Evolutionary conservation across 2,888 invertebrate genomes (phyloP), one percentile per base, ranked within the genome.

Genomic region (Eubasilissa splendida): DNA sequence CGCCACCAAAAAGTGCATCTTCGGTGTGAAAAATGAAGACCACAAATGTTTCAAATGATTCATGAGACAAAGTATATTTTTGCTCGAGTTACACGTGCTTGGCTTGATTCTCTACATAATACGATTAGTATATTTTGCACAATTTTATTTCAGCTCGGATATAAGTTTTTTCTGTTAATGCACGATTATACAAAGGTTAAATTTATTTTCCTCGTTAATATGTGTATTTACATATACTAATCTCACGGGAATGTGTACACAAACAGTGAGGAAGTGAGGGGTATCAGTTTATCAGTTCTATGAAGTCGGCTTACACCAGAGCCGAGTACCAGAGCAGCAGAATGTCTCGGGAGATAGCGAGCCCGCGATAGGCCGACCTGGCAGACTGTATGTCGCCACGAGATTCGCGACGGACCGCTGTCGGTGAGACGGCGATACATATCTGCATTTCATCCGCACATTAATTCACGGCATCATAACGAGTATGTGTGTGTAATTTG

Each of bases 301-400:
- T 10, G 31, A 31, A n/a, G 11, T 33, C 66, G 42, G 50, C 53
- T 71, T 70, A 70, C 54, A 54, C 22, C 22, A 22, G 22, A 22
- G 1, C 12, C 42, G 50, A 11, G 66, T 77, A 31, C 78, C 56
- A 54, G 75, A 42, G 11, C 22, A 56, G 65, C 58, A 79, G 66
- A 66, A 63, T 33, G 42, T 50, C 33, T 9, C 53, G 22, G 66
- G 63, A 80, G 80, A 80, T 80, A 80, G 71, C 56, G 42, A 76
- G 65, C 33, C 58, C 54, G 14, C 58, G 71, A 63, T 80, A 53
- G 74, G 53, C 50, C 56, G 68, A 56, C 59, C 53, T 59, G 68
- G 77, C 77, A 80, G 80, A 80, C 80, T 63, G 77, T 71, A 73
- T 77, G 80, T 77, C 80, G 80, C 80, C 80, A 53, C 63, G 52